A percentile compares a stretch with the other conserved stretches of the same genome.
Evolutionary conservation across 2,888 invertebrate species (phyloP).

Genomic region (Campoplex nolae): DNA sequence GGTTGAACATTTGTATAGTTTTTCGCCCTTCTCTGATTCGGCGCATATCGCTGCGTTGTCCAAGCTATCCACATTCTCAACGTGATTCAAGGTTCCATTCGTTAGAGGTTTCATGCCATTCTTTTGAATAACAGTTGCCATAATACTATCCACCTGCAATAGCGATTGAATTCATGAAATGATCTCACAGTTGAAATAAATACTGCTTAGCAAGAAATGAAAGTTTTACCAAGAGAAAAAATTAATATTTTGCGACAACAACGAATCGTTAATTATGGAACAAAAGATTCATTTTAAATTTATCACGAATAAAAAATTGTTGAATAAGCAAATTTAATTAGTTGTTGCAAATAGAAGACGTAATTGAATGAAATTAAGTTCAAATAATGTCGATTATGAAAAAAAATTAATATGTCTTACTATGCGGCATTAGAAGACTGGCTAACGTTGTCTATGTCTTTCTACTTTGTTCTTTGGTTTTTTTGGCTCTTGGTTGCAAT

Average conservation of each 20-base stretch:
- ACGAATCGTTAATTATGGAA: too few relatives aligned
- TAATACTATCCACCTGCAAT: constrained; percentile 83
- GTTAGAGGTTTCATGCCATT: constrained; percentile 92
- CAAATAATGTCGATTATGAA: background rate
- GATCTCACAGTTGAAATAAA: background rate
- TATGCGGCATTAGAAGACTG: constrained; percentile 68
- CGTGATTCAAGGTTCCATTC: constrained; percentile 87
- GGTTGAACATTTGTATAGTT: constrained; percentile 65
- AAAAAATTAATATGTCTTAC: constrained; percentile 44
- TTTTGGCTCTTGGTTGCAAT: constrained; percentile 28
- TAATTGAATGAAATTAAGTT: too few relatives aligned
- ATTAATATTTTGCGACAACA: too few relatives aligned
- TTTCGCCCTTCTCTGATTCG: constrained; percentile 71
- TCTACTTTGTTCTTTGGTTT: constrained; percentile 55
- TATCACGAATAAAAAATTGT: background rate
- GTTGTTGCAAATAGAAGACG: too few relatives aligned
- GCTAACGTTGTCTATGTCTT: constrained; percentile 43
- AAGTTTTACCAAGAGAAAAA: background rate
- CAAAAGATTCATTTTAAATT: too few relatives aligned
- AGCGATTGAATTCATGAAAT: background rate
- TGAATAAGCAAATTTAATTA: too few relatives aligned
- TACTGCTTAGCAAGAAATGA: background rate
- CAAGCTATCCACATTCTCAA: constrained; percentile 79
- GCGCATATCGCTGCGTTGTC: constrained; percentile 74
- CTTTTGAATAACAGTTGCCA: constrained; percentile 94